Evolutionary conservation across 2,797 vertebrate genomes (phyloP).

Genomic region (Carcharodon carcharias): DNA sequence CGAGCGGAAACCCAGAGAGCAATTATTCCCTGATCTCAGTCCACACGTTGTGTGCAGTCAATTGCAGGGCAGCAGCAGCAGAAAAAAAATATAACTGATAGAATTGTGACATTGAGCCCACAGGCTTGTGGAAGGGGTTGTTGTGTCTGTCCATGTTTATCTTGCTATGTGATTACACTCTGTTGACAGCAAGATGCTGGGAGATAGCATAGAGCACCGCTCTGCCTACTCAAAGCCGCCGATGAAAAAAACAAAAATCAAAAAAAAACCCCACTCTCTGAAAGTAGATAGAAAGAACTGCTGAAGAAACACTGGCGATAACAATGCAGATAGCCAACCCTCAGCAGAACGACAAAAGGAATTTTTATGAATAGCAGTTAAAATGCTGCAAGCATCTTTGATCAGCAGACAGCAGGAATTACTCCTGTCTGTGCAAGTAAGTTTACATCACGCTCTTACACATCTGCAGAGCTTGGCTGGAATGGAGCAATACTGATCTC

Average conservation of each 20-base stretch:
- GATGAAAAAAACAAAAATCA: conserved; percentile 42
- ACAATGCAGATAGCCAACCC: conserved; percentile 40
- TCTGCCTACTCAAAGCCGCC: neutral
- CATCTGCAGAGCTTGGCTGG: neutral
- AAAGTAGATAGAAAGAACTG: conserved; percentile 42
- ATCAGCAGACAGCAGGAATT: conserved; percentile 44
- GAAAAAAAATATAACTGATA: neutral
- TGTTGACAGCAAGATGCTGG: conserved; percentile 43
- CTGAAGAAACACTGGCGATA: conserved; percentile 39
- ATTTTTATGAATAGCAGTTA: conserved; percentile 15
- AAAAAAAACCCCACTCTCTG: conserved; percentile 42
- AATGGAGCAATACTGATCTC: neutral
- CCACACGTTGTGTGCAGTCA: too few relatives aligned
- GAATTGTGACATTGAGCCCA: neutral
- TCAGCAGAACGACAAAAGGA: conserved; percentile 42
- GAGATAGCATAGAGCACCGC: conserved; percentile 45
- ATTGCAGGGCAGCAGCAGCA: neutral
- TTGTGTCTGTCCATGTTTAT: conserved; percentile 40
- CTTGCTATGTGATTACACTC: conserved; percentile 47
- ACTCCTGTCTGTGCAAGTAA: conserved; percentile 48
- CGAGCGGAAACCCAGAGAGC: neutral
- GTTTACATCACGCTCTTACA: conserved; percentile 45
- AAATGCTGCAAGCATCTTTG: neutral
- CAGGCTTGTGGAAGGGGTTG: neutral
- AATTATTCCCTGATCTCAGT: neutral